phyloP scores from a whole-genome alignment of 2,113 vertebrate genomes.

The Malaclemys terrapin region DNA sequence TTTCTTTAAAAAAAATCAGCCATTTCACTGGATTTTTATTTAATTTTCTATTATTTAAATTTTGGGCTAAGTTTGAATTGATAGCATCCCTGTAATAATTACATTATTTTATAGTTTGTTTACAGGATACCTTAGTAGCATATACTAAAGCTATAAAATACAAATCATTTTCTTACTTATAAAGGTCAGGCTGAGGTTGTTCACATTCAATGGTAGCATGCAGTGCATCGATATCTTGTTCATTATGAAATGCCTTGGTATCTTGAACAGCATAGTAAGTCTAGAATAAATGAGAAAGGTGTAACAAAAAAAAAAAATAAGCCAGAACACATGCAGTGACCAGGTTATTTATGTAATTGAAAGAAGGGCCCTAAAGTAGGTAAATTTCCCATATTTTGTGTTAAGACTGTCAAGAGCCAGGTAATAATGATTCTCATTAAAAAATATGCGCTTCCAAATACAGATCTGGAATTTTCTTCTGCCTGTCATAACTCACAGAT shows the following conservation, averaged over 20 bases:
- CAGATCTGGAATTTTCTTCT: not conserved
- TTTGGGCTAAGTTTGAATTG: not conserved
- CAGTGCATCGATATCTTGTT: constrained; percentile 88
- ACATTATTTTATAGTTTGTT: not conserved
- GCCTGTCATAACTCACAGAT: not conserved
- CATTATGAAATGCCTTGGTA: constrained; percentile 93
- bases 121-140: not conserved
- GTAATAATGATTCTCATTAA: not conserved
- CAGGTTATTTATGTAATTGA: not conserved
- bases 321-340: not conserved
- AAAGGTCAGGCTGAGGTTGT: constrained; percentile 97
- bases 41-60: not conserved
- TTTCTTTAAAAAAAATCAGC: not conserved
- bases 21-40: not conserved
- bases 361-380: not conserved
- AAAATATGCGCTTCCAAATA: not conserved
- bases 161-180: constrained; percentile 88
- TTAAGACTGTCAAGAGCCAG: not conserved
- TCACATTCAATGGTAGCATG: constrained; percentile 97
- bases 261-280: constrained; percentile 96
- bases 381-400: not conserved
- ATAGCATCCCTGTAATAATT: not conserved
- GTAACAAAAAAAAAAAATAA: not conserved
- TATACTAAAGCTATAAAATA: not conserved
- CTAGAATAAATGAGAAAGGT: constrained; percentile 72